phyloP scores from a whole-genome alignment of 2,797 vertebrate species.

The Diglossa cyanea region DNA sequence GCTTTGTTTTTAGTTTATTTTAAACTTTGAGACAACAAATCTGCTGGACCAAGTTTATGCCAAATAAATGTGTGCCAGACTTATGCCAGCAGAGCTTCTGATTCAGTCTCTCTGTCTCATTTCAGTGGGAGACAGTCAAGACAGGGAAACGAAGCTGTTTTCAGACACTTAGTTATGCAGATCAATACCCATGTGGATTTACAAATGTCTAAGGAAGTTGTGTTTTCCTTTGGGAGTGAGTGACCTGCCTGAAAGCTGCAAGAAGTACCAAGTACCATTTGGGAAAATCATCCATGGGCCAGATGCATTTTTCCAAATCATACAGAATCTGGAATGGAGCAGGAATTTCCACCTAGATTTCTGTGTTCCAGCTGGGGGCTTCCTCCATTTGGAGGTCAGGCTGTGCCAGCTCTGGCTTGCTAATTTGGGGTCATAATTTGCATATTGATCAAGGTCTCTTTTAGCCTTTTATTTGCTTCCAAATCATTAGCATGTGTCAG shows the following conservation, averaged over 20 bases:
- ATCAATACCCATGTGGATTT: neutral
- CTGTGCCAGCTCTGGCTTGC: neutral
- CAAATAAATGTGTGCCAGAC: neutral
- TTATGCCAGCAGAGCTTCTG: neutral
- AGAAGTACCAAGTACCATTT: neutral
- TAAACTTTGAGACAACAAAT: slow-evolving; percentile 16
- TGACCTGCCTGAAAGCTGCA: neutral
- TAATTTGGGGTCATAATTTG: neutral
- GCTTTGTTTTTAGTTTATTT: slow-evolving; percentile 30
- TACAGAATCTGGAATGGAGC: neutral
- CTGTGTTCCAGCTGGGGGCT: neutral
- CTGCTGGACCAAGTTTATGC: slow-evolving; percentile 18
- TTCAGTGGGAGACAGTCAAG: neutral
- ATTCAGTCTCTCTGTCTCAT: neutral
- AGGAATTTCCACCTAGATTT: neutral
- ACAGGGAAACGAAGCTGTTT: neutral
- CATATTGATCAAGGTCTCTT: neutral
- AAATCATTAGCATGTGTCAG: neutral
- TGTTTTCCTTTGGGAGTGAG: neutral
- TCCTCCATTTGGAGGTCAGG: neutral
- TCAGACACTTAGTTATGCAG: neutral
- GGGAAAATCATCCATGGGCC: neutral
- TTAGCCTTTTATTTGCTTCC: neutral
- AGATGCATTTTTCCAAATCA: neutral
- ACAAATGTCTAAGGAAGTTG: neutral